Conservation (phyloP, 1,140 invertebrate species). For the Orussus abietinus region DNA sequence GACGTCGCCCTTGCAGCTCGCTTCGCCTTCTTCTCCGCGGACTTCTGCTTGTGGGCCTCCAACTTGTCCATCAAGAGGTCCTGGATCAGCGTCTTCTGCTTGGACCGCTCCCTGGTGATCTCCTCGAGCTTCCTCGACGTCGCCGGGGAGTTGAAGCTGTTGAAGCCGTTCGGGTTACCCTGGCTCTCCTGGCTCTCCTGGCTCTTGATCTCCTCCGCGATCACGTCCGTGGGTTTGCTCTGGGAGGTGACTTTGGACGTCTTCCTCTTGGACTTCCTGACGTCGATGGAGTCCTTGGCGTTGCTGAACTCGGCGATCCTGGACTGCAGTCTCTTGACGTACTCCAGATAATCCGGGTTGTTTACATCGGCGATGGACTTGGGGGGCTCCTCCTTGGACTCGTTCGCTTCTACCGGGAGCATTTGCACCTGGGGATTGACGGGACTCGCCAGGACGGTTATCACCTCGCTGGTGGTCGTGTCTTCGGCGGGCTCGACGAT, state of each 20-base stretch:
- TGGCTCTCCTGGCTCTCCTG: conserved; percentile 32
- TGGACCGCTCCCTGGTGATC: conserved; percentile 62
- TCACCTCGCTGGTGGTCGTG: conserved; percentile 58
- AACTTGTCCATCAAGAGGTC: conserved; percentile 77
- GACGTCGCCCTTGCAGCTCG: conserved; percentile 46
- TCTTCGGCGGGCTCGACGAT: conserved; percentile 50
- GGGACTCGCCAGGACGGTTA: conserved; percentile 56
- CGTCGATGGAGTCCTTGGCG: conserved; percentile 66
- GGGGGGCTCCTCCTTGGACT: conserved; percentile 12
- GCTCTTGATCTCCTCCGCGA: conserved; percentile 47
- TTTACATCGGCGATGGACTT: conserved; percentile 33
- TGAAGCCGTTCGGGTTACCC: conserved; percentile 32
- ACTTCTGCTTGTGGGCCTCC: conserved; percentile 63
- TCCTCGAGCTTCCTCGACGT: conserved; percentile 62
- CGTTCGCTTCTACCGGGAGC: conserved; percentile 12
- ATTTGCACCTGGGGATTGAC: conserved; percentile 43
- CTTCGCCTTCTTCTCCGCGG: conserved; percentile 58
- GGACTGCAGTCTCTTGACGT: conserved; percentile 65
- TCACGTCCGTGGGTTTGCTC: conserved; percentile 40
- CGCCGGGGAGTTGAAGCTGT: conserved; percentile 44
- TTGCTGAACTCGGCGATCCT: conserved; percentile 70
- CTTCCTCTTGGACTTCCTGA: conserved; percentile 62
- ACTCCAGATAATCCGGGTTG: conserved; percentile 60
- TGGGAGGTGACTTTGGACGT: conserved; percentile 48
- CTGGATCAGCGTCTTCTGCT: conserved; percentile 69